These are phyloP conservation scores for Ibidorhyncha struthersii DNA, from an alignment of 2,113 vertebrate species.

Conservation along the genomic window DNA sequence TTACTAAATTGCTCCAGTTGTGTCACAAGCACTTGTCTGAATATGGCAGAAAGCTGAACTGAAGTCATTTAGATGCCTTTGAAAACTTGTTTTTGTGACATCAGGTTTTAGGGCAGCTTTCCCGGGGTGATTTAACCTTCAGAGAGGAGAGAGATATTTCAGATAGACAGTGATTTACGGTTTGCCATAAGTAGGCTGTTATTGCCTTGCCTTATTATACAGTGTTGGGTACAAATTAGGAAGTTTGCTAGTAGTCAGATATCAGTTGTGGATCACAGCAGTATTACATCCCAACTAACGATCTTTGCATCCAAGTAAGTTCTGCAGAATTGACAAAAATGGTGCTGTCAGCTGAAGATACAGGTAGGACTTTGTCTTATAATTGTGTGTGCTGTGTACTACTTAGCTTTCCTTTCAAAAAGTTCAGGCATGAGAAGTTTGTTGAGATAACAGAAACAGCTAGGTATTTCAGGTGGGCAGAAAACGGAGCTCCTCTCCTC, in stretches of 20 bases:
- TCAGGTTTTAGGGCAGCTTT: not conserved
- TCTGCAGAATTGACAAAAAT: not conserved
- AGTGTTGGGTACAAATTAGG: not conserved
- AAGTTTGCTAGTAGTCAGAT: not conserved
- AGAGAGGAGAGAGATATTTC: not conserved
- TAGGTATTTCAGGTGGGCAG: not conserved
- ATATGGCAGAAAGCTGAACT: not conserved
- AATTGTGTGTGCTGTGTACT: not conserved
- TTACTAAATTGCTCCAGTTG: constrained; percentile 36
- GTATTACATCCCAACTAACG: not conserved
- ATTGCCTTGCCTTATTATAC: not conserved
- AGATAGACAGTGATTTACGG: not conserved
- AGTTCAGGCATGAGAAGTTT: not conserved
- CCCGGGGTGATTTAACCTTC: not conserved
- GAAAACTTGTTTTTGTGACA: not conserved
- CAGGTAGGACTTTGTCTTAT: not conserved
- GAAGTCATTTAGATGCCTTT: not conserved
- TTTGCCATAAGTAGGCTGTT: not conserved
- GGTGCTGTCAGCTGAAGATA: not conserved
- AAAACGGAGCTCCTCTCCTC: not conserved
- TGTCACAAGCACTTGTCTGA: not conserved
- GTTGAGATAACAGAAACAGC: not conserved
- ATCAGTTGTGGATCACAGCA: not conserved
- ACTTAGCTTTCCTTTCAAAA: not conserved
- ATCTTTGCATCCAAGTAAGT: not conserved